Evolutionary conservation across 2,113 vertebrate genomes (phyloP), one percentile per base, ranked within the genome.

Genomic region (Herpetotheres cachinnans): DNA sequence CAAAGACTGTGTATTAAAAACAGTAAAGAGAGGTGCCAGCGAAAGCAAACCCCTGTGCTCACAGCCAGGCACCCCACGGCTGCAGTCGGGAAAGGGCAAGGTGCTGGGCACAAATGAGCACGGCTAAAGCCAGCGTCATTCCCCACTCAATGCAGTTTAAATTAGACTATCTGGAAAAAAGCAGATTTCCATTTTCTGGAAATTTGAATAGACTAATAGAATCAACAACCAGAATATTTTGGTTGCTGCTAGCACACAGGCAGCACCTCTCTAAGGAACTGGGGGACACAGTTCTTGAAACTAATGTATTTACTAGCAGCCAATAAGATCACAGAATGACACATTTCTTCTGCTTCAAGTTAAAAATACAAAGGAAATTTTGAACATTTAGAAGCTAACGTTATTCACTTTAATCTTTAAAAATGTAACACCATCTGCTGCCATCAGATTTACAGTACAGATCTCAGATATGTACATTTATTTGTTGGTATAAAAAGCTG

Each of bases 371-470:
- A 80, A 89, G 78, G 94, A 90, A 95, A 90, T 63, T 79, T 95
- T 82, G 90, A 93, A 92, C 82, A 63, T 86, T 90, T 92, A 89
- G 88, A 73, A 77, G 65, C 56, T 83, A 93, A 93, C 13, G 8
- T 82, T 82, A 94, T 85, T 88, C 89, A 46, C 77, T 95, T 91
- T 77, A 79, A 93, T 92, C 69, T 93, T 95, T 80, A 95, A 91
- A 94, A 94, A 95, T 91, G 24, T 59, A 94, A 90, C 82, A 95
- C 91, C 95, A 97, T 93, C 94, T 97, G 94, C 38, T 81, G 67
- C 84, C 22, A 61, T 81, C 78, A 94, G 87, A 86, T 94, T 97
- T 96, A 95, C 72, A 92, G 86, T 91, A 78, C 74, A 73, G 71
- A 90, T 59, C 87, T 73, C 93, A 77, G 82, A 85, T 70, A 72